These are phyloP conservation scores for Brienomyrus longianalis DNA, from an alignment of 2,113 vertebrate species.

Conservation along the genomic window DNA sequence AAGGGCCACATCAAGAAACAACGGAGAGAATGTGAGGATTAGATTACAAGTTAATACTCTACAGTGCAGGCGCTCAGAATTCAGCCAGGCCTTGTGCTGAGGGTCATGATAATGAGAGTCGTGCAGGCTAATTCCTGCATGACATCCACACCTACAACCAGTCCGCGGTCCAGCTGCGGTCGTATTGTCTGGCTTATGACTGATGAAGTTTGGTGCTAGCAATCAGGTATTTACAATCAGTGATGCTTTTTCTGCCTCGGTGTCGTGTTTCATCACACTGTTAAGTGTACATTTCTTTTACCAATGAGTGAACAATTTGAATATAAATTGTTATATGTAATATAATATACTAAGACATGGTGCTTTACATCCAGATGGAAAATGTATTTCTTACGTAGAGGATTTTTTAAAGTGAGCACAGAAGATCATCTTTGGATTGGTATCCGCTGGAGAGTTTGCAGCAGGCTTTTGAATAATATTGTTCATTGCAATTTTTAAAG, in stretches of 20 bases:
- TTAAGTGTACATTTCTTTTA: background rate
- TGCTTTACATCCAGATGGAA: background rate
- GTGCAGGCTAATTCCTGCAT: background rate
- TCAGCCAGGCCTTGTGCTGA: background rate
- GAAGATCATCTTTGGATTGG: background rate
- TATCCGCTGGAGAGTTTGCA: background rate
- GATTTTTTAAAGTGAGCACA: background rate
- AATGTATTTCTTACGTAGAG: background rate
- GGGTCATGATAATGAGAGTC: background rate
- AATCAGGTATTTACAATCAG: background rate
- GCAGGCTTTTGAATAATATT: background rate
- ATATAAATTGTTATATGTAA: background rate
- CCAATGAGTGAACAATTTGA: background rate
- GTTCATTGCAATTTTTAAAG: background rate
- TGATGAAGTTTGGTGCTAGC: background rate
- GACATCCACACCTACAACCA: background rate
- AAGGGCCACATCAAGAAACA: background rate
- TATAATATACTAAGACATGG: background rate
- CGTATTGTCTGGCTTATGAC: background rate
- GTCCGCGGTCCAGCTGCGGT: background rate
- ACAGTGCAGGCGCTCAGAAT: background rate
- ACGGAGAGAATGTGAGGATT: background rate
- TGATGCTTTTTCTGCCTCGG: background rate
- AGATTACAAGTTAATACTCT: background rate
- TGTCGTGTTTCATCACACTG: background rate